phyloP scores from a whole-genome alignment of 2,113 vertebrate species.

The Polypterus bichir region DNA sequence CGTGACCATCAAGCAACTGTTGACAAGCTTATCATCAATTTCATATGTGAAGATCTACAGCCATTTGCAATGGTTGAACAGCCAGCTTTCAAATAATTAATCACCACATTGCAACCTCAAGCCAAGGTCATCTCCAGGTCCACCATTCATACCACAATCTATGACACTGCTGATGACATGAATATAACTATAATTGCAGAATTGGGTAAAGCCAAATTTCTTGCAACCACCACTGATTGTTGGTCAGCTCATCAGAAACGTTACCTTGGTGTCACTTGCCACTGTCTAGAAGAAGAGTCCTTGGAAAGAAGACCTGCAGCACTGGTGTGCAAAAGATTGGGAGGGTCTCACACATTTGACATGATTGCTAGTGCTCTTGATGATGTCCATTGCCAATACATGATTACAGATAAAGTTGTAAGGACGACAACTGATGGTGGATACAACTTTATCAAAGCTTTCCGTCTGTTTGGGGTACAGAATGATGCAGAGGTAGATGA shows the following conservation, averaged over 20 bases:
- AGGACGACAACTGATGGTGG: conserved; percentile 13
- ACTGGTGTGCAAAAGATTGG: conserved; percentile 9
- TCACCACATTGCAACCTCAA: conserved; percentile 8
- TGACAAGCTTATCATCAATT: conserved; percentile 6
- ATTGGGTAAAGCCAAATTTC: conserved; percentile 1
- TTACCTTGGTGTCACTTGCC: conserved; percentile 8
- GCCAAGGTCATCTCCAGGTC: conserved; percentile 7
- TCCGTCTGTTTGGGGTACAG: conserved; percentile 13
- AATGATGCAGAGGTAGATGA: conserved; percentile 5
- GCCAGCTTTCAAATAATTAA: neutral
- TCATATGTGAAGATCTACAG: conserved; percentile 1
- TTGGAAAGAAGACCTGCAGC: conserved; percentile 10
- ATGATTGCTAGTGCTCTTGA: conserved; percentile 9
- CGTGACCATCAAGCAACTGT: conserved; percentile 1
- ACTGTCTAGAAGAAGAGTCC: conserved; percentile 2
- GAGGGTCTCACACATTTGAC: conserved; percentile 12
- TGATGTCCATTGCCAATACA: conserved; percentile 10
- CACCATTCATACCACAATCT: conserved; percentile 3
- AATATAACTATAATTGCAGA: conserved; percentile 4
- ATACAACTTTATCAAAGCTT: conserved; percentile 14
- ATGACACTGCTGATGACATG: conserved; percentile 1
- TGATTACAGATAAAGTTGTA: conserved; percentile 14
- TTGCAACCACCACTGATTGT: conserved; percentile 10
- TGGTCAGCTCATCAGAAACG: conserved; percentile 1
- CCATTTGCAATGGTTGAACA: conserved; percentile 6